A percentile compares a stretch with the other conserved stretches of the same genome.
phyloP scores from a whole-genome alignment of 2,113 vertebrate species.

The Melospiza melodia region DNA sequence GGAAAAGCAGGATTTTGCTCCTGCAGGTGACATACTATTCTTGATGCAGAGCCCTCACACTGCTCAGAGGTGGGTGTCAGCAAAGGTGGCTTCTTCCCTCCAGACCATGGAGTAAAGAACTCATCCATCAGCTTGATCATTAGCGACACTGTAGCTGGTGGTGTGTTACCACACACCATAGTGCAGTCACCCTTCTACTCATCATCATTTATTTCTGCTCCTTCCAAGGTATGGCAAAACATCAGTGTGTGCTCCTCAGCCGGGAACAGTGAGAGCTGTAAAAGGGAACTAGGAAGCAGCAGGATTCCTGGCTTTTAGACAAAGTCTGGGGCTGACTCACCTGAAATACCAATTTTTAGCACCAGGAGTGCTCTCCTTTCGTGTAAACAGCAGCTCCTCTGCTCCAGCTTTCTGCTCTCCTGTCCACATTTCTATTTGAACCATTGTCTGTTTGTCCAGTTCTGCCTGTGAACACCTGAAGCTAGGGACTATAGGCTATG shows the following conservation, averaged over 20 bases:
- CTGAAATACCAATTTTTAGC: background rate
- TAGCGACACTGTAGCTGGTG: background rate
- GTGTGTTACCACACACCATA: background rate
- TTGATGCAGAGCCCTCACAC: background rate
- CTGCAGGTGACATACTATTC: background rate
- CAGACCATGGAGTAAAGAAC: background rate
- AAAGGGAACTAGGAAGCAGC: background rate
- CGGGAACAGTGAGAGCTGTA: background rate
- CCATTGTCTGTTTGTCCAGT: background rate
- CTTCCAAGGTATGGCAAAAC: background rate
- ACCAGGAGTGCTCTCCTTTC: background rate
- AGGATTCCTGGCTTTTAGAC: constrained; percentile 11
- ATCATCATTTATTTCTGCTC: constrained; percentile 34
- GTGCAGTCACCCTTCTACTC: constrained; percentile 15
- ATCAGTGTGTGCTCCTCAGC: background rate
- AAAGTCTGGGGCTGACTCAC: background rate
- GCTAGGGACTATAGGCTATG: background rate
- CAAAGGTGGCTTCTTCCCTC: background rate
- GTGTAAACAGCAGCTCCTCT: background rate
- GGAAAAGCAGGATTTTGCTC: background rate
- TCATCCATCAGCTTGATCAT: constrained; percentile 34
- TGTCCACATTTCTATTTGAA: background rate
- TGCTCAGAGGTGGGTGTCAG: background rate
- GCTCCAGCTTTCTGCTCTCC: background rate
- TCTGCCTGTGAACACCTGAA: background rate